phyloP scores from a whole-genome alignment of 2,797 vertebrate genomes.

The Cichlasoma orientale region DNA sequence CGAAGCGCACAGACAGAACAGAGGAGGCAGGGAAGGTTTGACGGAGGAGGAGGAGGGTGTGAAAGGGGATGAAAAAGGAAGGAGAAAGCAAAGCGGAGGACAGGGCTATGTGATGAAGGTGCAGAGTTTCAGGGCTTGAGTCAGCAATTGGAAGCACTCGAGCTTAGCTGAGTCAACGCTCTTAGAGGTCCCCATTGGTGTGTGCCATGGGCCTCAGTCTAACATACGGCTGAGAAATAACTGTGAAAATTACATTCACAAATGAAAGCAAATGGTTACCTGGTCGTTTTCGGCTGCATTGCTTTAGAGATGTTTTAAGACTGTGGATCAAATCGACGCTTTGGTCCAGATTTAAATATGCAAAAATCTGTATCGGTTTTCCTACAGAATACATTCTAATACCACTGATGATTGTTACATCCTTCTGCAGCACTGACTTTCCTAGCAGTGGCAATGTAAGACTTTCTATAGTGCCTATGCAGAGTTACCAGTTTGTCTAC shows the following conservation, averaged over 20 bases:
- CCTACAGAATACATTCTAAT: neutral
- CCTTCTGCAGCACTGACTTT: neutral
- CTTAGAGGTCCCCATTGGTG: slow-evolving; percentile 42
- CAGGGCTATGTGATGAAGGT: slow-evolving; percentile 61
- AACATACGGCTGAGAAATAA: slow-evolving; percentile 7
- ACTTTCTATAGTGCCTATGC: neutral
- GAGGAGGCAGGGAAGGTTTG: slow-evolving; percentile 54
- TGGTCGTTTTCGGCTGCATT: neutral
- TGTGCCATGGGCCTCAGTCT: slow-evolving; percentile 17
- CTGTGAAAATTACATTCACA: slow-evolving; percentile 17
- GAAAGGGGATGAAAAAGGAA: slow-evolving; percentile 54
- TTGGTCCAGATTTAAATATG: neutral
- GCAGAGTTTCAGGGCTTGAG: slow-evolving; percentile 69
- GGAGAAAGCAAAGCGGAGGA: slow-evolving; percentile 66
- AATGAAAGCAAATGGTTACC: slow-evolving; percentile 9
- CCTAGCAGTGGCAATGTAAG: neutral
- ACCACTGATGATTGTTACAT: neutral
- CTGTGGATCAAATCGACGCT: neutral
- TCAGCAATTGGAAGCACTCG: slow-evolving; percentile 64
- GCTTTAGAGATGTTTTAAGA: neutral
- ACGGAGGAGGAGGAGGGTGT: slow-evolving; percentile 43
- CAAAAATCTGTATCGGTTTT: neutral
- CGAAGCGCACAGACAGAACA: slow-evolving; percentile 62
- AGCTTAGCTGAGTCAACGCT: slow-evolving; percentile 72
- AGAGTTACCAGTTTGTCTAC: neutral